These are phyloP conservation scores for Zaprionus inermis DNA, from an alignment of 1,140 invertebrate genomes.

Conservation along the genomic window DNA sequence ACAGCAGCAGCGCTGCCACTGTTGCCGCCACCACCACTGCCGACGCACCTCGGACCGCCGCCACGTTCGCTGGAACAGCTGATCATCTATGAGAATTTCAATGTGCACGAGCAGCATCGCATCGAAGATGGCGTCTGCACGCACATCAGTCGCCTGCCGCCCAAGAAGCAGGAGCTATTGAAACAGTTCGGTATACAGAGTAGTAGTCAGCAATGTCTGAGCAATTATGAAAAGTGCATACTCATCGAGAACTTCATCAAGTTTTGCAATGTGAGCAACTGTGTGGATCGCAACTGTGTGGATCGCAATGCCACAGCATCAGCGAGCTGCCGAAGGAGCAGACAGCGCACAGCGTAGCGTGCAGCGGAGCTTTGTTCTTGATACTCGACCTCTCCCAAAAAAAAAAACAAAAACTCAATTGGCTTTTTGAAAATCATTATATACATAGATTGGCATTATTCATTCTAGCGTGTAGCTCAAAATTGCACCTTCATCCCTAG, in stretches of 20 bases:
- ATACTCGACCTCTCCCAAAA: background rate
- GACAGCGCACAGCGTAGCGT: slow-evolving; percentile 37
- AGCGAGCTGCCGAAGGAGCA: background rate
- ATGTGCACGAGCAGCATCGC: slow-evolving; percentile 80
- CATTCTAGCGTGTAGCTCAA: slow-evolving; percentile 43
- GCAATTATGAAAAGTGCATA: slow-evolving; percentile 84
- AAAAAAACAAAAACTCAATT: slow-evolving; percentile 4
- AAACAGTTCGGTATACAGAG: slow-evolving; percentile 84
- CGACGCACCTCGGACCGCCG: slow-evolving; percentile 52
- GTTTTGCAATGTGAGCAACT: slow-evolving; percentile 84
- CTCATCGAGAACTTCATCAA: slow-evolving; percentile 84
- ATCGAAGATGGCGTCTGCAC: slow-evolving; percentile 83
- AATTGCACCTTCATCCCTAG: slow-evolving; percentile 68
- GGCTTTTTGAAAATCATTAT: slow-evolving; percentile 41
- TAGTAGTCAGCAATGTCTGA: slow-evolving; percentile 83
- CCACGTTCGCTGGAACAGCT: slow-evolving; percentile 73
- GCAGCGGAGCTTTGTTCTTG: slow-evolving; percentile 74
- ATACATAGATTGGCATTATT: slow-evolving; percentile 48
- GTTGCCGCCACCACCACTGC: slow-evolving; percentile 46
- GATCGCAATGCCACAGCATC: background rate
- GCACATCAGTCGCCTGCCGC: slow-evolving; percentile 81
- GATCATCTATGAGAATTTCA: slow-evolving; percentile 82
- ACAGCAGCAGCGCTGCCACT: slow-evolving; percentile 30
- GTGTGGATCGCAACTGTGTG: slow-evolving; percentile 1
- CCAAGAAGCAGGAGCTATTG: slow-evolving; percentile 83